Evolutionary conservation across 2,888 invertebrate genomes (phyloP), one percentile per base, ranked within the genome.

Genomic region (Thecophora atra): DNA sequence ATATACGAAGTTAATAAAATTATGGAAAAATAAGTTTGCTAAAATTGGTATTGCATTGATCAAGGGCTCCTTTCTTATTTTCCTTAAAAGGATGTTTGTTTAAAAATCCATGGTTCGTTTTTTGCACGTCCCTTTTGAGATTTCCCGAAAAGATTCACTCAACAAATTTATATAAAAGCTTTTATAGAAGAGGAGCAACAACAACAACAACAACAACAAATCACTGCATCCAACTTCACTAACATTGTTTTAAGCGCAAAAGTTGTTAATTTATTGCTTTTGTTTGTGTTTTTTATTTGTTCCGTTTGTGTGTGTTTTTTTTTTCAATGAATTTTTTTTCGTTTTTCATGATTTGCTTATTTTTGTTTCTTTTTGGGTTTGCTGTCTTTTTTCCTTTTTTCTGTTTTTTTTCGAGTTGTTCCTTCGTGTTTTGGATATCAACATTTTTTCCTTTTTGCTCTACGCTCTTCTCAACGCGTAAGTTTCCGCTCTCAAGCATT

Each of bases 221-320:
- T 47, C 54, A 68, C n/a, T 56, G n/a, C n/a, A 11, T 15, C 44
- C 26, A 69, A 62, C 69, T 51, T 63, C 52, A 52, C 63, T 52
- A 17, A 62, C 51, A 52, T 62, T 52, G 52, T 63, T 37, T 52
- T 24, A 42, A 70, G 52, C 47, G 30, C 63, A 51, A 70, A 58
- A 63, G 52, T 62, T 62, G 21, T 51, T 37, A 63, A 70, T 70
- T 70, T 70, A 70, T 70, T 52, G 63, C 70, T 70, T 52, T 70
- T 70, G 52, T 70, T 63, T 63, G 44, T 60, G 8, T 42, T 42
- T 47, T 6, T 28, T 58, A 19, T 58, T 24, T 24, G n/a, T 24
- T 58, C 17, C 17, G 21, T 58, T 58, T 8, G 58, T 8, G n/a
- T 58, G 24, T 24, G 24, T 58, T 13, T 58, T 54, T n/a, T 19